Evolutionary conservation across 92 coral and sea anemone genomes (phyloP).

Genomic region (Umimayanthus kanabou): DNA sequence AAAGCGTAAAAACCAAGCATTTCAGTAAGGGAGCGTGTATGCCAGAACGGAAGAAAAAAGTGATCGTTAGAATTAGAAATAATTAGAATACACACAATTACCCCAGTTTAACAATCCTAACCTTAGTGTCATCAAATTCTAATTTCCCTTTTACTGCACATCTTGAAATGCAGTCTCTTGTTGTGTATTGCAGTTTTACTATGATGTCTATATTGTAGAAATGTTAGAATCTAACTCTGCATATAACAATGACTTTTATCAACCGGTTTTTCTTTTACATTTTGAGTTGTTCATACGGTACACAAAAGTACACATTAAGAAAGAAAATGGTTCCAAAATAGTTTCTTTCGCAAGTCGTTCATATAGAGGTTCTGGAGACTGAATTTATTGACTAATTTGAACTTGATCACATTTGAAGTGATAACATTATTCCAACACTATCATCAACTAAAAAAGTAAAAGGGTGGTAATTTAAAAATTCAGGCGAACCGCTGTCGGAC

Average conservation of each 20-base stretch:
- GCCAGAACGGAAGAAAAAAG: neutral
- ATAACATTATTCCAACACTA: neutral
- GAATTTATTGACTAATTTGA: no score
- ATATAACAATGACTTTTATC: no score
- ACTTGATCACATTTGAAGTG: neutral
- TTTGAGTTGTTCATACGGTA: neutral
- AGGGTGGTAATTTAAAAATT: no score
- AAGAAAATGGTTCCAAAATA: neutral
- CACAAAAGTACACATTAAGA: neutral
- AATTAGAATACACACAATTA: no score
- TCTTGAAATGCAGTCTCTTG: neutral
- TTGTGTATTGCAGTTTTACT: neutral
- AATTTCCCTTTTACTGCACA: no score
- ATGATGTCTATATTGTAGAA: no score
- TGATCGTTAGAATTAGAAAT: no score
- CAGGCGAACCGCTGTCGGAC: neutral
- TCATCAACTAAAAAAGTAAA: neutral
- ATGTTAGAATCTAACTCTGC: no score
- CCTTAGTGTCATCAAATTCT: no score
- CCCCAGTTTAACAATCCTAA: no score
- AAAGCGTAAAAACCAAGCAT: neutral
- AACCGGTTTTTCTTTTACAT: no score
- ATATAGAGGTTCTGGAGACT: neutral
- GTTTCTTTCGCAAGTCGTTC: neutral
- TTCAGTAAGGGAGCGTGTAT: neutral